Percentiles rank a stretch among this genome's conserved stretches.
Conservation (phyloP, 2,888 invertebrate species). For the Mactromeris polynyma region DNA sequence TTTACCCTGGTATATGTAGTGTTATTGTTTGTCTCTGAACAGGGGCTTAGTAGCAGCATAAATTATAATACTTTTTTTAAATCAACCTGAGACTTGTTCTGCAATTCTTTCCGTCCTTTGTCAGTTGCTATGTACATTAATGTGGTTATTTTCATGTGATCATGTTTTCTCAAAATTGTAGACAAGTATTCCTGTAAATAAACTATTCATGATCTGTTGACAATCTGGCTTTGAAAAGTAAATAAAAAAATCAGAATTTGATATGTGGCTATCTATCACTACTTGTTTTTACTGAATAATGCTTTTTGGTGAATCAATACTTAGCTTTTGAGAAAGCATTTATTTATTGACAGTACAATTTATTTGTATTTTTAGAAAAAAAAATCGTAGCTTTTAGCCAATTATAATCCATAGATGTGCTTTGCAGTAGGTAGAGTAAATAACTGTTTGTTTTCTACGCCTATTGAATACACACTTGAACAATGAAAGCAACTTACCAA, state of each 20-base stretch:
- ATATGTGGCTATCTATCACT: slow-evolving; percentile 50
- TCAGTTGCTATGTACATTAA: not conserved
- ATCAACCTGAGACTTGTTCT: not conserved
- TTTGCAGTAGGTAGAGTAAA: slow-evolving; percentile 58
- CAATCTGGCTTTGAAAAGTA: slow-evolving; percentile 46
- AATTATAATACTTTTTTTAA: not conserved
- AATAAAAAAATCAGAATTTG: slow-evolving; percentile 63
- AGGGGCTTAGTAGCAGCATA: not conserved
- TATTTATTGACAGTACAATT: slow-evolving; percentile 54
- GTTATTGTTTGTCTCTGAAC: too few relatives aligned
- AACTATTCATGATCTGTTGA: slow-evolving; percentile 29
- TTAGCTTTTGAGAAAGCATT: slow-evolving; percentile 9
- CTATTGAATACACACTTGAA: slow-evolving; percentile 33
- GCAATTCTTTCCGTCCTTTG: not conserved
- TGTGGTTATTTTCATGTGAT: slow-evolving; percentile 8
- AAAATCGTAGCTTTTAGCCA: slow-evolving; percentile 37
- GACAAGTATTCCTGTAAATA: slow-evolving; percentile 25
- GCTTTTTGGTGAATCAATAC: slow-evolving; percentile 63
- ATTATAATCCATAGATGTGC: slow-evolving; percentile 39
- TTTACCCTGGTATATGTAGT: too few relatives aligned
- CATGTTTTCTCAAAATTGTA: slow-evolving; percentile 27
- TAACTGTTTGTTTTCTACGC: slow-evolving; percentile 52
- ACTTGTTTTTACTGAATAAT: slow-evolving; percentile 63
- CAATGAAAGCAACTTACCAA: slow-evolving; percentile 10
- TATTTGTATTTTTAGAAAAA: slow-evolving; percentile 49